Evolutionary conservation across 2,888 invertebrate species (phyloP).

Genomic region (Ditula angustiorana): DNA sequence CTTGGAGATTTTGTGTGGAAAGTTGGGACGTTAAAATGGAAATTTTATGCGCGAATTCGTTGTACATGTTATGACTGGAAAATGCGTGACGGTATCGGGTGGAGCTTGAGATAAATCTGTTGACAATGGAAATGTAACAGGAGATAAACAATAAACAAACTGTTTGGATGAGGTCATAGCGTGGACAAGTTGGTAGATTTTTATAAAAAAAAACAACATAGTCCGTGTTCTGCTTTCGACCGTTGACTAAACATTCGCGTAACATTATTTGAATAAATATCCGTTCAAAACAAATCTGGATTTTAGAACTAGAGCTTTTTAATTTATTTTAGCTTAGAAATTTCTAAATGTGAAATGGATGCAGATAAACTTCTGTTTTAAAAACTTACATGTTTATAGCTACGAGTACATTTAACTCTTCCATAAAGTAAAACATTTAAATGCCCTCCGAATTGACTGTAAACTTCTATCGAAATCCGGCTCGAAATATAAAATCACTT

Average conservation of each 20-base stretch:
- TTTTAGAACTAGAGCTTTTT: too few relatives aligned
- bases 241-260: too few relatives aligned
- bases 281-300: too few relatives aligned
- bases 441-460: neutral
- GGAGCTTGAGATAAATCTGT: neutral
- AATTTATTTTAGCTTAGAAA: neutral
- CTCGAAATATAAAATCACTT: neutral
- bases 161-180: neutral
- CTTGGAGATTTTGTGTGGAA: constrained; percentile 11
- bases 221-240: neutral
- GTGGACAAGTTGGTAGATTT: neutral
- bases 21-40: neutral
- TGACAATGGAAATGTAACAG: neutral
- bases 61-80: neutral
- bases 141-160: neutral
- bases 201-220: neutral
- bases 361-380: too few relatives aligned
- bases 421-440: neutral
- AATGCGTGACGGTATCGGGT: neutral
- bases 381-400: too few relatives aligned
- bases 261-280: too few relatives aligned
- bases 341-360: neutral
- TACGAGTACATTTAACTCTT: neutral
- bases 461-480: neutral
- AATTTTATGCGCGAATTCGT: neutral